These are phyloP conservation scores for Syngnathus floridae DNA, from an alignment of 2,113 vertebrate genomes.

Conservation along the genomic window DNA sequence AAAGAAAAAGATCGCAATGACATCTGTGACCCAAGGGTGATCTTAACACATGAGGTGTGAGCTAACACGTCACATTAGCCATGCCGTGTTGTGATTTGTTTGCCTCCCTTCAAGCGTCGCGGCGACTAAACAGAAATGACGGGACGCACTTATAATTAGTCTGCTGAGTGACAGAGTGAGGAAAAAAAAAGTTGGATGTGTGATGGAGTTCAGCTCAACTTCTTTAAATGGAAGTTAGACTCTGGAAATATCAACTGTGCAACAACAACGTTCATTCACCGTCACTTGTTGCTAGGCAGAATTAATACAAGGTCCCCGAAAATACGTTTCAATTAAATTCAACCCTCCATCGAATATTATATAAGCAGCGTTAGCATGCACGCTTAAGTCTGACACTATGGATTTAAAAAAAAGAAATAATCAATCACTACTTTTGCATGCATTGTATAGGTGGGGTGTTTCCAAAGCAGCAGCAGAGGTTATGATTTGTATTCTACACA, in stretches of 20 bases:
- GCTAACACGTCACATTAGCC: background rate
- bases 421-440: background rate
- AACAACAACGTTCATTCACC: background rate
- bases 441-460: background rate
- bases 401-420: too few relatives aligned
- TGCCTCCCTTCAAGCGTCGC: background rate
- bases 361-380: too few relatives aligned
- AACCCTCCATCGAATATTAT: too few relatives aligned
- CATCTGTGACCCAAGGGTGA: background rate
- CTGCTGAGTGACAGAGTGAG: background rate
- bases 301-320: background rate
- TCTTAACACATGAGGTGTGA: background rate
- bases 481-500: background rate
- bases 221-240: background rate
- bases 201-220: background rate
- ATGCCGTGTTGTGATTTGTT: background rate
- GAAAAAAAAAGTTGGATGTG: background rate
- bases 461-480: background rate
- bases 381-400: too few relatives aligned
- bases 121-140: background rate
- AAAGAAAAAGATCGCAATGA: background rate
- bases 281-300: background rate
- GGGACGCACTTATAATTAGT: background rate
- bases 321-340: background rate
- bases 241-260: background rate